These are phyloP conservation scores for Corythoichthys haematopterus DNA, from an alignment of 2,113 vertebrate species.

Conservation along the genomic window DNA sequence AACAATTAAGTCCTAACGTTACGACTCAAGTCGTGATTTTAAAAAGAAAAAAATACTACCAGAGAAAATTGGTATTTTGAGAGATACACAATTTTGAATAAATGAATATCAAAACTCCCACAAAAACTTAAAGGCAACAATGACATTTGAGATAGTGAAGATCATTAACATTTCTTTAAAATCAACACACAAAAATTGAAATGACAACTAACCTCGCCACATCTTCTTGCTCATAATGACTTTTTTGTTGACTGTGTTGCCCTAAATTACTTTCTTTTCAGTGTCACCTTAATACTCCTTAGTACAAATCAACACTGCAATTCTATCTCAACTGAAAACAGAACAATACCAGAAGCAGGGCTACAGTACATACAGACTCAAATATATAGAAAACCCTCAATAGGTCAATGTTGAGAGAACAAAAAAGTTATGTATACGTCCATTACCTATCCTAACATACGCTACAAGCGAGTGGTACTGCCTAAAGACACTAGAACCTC, in stretches of 20 bases:
- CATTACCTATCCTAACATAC: constrained; percentile 45
- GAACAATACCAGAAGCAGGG: constrained; percentile 35
- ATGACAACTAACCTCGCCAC: background rate
- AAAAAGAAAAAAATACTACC: background rate
- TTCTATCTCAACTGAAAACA: constrained; percentile 29
- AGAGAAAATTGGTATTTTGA: background rate
- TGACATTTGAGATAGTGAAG: background rate
- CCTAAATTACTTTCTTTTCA: background rate
- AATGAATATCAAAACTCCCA: background rate
- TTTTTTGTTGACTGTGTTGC: background rate
- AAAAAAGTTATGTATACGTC: constrained; percentile 12
- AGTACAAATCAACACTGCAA: constrained; percentile 45
- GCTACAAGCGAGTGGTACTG: constrained; percentile 61
- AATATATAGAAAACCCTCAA: background rate
- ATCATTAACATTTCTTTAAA: background rate
- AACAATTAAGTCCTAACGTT: background rate
- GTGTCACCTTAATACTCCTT: background rate
- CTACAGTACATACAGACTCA: constrained; percentile 32
- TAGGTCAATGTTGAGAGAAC: constrained; percentile 37
- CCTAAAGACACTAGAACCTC: constrained; percentile 36
- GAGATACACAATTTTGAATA: background rate
- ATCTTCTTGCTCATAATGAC: background rate
- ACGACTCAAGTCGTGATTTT: background rate
- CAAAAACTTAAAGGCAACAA: background rate
- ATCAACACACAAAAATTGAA: background rate